Evolutionary conservation across 2,797 vertebrate species (phyloP).

Genomic region (Rhadinocentrus ornatus): DNA sequence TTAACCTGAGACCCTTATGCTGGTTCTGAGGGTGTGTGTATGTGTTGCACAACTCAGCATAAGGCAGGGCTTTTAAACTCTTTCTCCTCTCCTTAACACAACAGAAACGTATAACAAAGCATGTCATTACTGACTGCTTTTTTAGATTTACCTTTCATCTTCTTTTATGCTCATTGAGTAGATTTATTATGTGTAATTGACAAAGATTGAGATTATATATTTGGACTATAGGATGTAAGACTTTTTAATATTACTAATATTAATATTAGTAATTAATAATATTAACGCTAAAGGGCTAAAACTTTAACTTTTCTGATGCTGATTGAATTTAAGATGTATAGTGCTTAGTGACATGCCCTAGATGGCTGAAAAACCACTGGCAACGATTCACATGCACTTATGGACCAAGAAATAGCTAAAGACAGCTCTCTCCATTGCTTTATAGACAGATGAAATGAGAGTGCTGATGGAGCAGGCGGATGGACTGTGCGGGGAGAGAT

Average conservation of each 20-base stretch:
- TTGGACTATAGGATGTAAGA: not conserved
- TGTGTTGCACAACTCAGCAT: conserved; percentile 41
- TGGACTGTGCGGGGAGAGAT: not conserved
- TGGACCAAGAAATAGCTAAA: not conserved
- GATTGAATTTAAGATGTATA: not conserved
- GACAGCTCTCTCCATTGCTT: not conserved
- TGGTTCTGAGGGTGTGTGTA: conserved; percentile 21
- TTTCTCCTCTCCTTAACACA: conserved; percentile 39
- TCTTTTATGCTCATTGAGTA: not conserved
- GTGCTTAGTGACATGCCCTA: no score
- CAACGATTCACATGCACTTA: no score
- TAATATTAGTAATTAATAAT: no score
- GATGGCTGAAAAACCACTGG: no score
- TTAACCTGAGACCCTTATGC: conserved; percentile 28
- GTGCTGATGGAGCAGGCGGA: not conserved
- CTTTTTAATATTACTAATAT: not conserved
- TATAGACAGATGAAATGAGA: not conserved
- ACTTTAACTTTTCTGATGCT: not conserved
- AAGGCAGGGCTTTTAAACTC: conserved; percentile 37
- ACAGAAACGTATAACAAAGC: conserved; percentile 25
- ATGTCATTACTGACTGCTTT: conserved; percentile 18
- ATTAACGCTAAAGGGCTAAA: not conserved
- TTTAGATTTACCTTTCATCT: not conserved
- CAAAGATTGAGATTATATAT: not conserved
- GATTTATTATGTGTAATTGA: not conserved